Conservation (phyloP, 1,140 invertebrate genomes). For the Nymphalis io region DNA sequence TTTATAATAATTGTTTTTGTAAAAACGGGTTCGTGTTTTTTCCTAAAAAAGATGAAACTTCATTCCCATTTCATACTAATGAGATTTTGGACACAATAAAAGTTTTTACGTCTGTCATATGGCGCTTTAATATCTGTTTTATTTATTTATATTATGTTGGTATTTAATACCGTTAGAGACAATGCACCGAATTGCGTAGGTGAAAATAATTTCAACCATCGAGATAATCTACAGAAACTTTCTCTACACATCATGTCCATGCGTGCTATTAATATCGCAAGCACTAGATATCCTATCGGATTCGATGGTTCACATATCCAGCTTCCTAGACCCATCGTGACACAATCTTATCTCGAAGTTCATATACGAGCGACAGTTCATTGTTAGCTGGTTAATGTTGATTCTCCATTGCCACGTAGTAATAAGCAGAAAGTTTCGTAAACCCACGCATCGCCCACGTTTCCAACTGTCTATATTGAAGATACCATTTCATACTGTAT, state of each 20-base stretch:
- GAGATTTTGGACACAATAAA: no score
- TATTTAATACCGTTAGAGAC: neutral
- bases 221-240: slow-evolving; percentile 28
- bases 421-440: slow-evolving; percentile 60
- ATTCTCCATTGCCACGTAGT: slow-evolving; percentile 44
- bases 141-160: no score
- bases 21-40: no score
- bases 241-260: slow-evolving; percentile 30
- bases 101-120: no score
- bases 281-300: slow-evolving; percentile 55
- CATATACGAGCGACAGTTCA: slow-evolving; percentile 5
- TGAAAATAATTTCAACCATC: slow-evolving; percentile 23
- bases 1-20: no score
- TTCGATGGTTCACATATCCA: slow-evolving; percentile 41
- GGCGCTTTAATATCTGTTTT: no score
- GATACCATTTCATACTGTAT: slow-evolving; percentile 21
- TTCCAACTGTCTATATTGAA: slow-evolving; percentile 39
- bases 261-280: slow-evolving; percentile 56
- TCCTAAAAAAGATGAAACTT: no score
- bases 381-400: slow-evolving; percentile 22
- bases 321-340: slow-evolving; percentile 5
- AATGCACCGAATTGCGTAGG: slow-evolving; percentile 19
- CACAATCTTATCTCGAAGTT: slow-evolving; percentile 4
- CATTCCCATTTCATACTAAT: no score
- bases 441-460: slow-evolving; percentile 60